Evolutionary conservation across 2,797 vertebrate species (phyloP).

Genomic region (Microcaecilia unicolor): DNA sequence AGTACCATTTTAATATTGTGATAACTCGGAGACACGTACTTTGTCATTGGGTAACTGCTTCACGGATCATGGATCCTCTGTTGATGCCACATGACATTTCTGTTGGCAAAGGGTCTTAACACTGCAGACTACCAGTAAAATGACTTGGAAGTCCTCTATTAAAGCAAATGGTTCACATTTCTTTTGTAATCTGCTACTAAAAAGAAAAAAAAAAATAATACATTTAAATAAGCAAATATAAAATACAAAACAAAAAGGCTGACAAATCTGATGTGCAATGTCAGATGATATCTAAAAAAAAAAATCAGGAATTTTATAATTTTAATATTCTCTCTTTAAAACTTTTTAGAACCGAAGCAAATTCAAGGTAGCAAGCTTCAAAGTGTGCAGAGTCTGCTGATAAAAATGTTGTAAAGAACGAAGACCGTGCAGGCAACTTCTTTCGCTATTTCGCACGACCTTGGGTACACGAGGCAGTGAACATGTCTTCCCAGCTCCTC

Average conservation of each 20-base stretch:
- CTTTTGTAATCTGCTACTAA: conserved; percentile 62
- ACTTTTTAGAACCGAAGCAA: conserved; percentile 50
- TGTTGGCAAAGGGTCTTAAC: conserved; percentile 65
- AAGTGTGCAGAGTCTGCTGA: conserved; percentile 79
- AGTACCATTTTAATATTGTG: conserved; percentile 57
- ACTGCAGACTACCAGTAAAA: conserved; percentile 56
- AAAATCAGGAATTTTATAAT: conserved; percentile 65
- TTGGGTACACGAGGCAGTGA: conserved; percentile 50
- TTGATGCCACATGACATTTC: conserved; percentile 54
- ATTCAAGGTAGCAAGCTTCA: conserved; percentile 80
- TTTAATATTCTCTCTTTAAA: conserved; percentile 58
- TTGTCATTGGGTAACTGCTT: conserved; percentile 54
- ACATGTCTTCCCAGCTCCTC: conserved; percentile 43
- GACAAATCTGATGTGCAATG: conserved; percentile 77
- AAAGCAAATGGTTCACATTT: conserved; percentile 61
- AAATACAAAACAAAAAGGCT: conserved; percentile 81
- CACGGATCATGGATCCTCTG: conserved; percentile 50
- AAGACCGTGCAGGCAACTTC: conserved; percentile 72
- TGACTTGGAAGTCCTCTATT: conserved; percentile 59
- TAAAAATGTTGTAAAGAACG: conserved; percentile 75
- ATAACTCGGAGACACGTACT: conserved; percentile 55
- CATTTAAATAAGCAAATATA: conserved; percentile 77
- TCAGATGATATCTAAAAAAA: conserved; percentile 77
- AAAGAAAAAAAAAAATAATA: conserved; percentile 66
- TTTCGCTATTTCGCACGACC: conserved; percentile 59